Percentiles rank a stretch among this genome's conserved stretches.
Conservation (phyloP, 1,140 invertebrate genomes). For the Caerostris darwini region DNA sequence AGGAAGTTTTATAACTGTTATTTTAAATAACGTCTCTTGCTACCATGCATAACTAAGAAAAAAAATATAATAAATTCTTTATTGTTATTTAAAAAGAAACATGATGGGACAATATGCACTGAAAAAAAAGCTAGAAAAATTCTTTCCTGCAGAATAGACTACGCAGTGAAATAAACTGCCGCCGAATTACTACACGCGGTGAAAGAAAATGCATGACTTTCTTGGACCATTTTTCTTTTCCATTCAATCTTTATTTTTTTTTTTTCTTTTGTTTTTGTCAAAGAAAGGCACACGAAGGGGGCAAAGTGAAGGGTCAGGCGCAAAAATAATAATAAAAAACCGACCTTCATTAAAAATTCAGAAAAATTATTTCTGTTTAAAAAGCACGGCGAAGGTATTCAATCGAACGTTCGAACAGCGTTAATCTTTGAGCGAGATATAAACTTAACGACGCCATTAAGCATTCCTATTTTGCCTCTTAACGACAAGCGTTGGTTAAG, state of each 20-base stretch:
- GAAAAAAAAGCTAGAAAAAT: not conserved
- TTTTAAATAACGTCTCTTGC: too few relatives aligned
- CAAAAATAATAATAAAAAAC: conserved; percentile 14
- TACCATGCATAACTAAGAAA: too few relatives aligned
- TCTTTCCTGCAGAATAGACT: not conserved
- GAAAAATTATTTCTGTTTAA: conserved; percentile 40
- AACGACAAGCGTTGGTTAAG: conserved; percentile 60
- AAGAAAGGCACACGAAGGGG: not conserved
- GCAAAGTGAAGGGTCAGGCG: not conserved
- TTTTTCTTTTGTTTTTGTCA: not conserved
- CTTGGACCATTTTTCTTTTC: not conserved
- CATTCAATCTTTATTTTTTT: not conserved
- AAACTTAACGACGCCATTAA: conserved; percentile 72
- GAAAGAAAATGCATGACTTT: conserved; percentile 37
- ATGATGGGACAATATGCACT: conserved; percentile 46
- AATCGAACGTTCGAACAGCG: conserved; percentile 60
- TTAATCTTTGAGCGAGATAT: conserved; percentile 63
- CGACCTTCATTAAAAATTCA: conserved; percentile 59
- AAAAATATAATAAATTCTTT: too few relatives aligned
- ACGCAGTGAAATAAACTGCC: not conserved
- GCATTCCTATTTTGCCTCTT: conserved; percentile 66
- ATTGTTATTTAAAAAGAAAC: conserved; percentile 25
- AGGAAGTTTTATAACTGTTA: too few relatives aligned
- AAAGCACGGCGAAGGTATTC: conserved; percentile 54
- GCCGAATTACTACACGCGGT: not conserved